These are phyloP conservation scores for Upupa epops DNA, from an alignment of 2,113 vertebrate genomes.

Conservation along the genomic window DNA sequence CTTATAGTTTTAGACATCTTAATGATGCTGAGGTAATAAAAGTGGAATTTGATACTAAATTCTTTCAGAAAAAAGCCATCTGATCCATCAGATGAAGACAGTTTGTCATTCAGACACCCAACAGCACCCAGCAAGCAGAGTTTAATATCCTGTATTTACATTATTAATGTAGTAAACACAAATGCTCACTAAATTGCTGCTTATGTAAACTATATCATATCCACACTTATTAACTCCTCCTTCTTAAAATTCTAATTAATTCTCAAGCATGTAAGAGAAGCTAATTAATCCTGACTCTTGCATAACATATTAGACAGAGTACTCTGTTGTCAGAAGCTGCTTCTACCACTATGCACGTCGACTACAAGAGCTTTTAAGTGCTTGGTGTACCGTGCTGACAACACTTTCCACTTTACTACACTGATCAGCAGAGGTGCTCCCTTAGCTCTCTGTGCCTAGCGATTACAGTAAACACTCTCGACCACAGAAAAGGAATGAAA, in stretches of 20 bases:
- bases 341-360: background rate
- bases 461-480: background rate
- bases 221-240: conserved; percentile 6
- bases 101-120: background rate
- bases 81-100: background rate
- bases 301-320: conserved; percentile 21
- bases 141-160: conserved; percentile 21
- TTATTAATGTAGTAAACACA: conserved; percentile 25
- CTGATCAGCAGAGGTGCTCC: background rate
- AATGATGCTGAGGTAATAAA: background rate
- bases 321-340: conserved; percentile 29
- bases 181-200: conserved; percentile 42
- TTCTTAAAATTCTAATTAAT: conserved; percentile 46
- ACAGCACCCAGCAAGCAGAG: background rate
- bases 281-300: conserved; percentile 45
- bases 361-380: background rate
- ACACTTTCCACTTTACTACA: background rate
- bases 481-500: background rate
- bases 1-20: background rate
- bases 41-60: background rate
- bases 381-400: background rate
- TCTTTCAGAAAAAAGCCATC: background rate
- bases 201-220: conserved; percentile 43
- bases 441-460: background rate
- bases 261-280: conserved; percentile 12